phyloP scores from a whole-genome alignment of 1,140 invertebrate genomes.

The Bradysia coprophila region DNA sequence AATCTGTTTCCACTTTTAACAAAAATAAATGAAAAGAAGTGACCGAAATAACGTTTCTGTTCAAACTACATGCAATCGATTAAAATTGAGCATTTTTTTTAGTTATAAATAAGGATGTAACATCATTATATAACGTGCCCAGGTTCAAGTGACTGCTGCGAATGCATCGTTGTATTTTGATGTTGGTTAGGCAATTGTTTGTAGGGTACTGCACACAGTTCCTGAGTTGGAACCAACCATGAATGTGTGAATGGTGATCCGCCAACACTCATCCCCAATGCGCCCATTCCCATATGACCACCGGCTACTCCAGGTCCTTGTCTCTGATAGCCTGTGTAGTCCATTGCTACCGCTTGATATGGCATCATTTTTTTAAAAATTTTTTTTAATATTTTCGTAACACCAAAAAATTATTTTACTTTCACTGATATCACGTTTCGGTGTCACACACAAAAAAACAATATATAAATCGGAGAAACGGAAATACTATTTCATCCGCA shows the following conservation, averaged over 20 bases:
- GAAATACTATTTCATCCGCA: too few species aligned
- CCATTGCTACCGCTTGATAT: conserved; percentile 73
- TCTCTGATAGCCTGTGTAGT: conserved; percentile 66
- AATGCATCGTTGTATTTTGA: conserved; percentile 11
- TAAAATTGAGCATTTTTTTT: not conserved
- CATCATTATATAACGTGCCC: conserved; percentile 47
- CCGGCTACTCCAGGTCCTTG: conserved; percentile 45
- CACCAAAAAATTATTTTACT: conserved; percentile 1
- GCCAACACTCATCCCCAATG: conserved; percentile 31
- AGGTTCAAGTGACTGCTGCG: conserved; percentile 66
- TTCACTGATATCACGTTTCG: too few species aligned
- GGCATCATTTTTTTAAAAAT: conserved; percentile 46
- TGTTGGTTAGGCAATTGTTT: conserved; percentile 44
- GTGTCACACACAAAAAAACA: not conserved
- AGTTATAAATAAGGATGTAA: not conserved
- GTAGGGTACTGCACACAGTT: conserved; percentile 65
- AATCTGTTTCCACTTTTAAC: too few species aligned
- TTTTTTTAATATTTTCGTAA: conserved; percentile 1
- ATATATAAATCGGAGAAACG: not conserved
- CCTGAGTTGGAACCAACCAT: conserved; percentile 77
- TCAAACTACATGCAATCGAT: too few species aligned
- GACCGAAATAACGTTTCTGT: too few species aligned
- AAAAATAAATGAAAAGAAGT: too few species aligned
- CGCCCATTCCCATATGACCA: conserved; percentile 32
- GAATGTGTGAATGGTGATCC: conserved; percentile 65